Evolutionary conservation across 1,140 invertebrate species (phyloP), one percentile per base, ranked within the genome.

Genomic region (Anastrepha obliqua): DNA sequence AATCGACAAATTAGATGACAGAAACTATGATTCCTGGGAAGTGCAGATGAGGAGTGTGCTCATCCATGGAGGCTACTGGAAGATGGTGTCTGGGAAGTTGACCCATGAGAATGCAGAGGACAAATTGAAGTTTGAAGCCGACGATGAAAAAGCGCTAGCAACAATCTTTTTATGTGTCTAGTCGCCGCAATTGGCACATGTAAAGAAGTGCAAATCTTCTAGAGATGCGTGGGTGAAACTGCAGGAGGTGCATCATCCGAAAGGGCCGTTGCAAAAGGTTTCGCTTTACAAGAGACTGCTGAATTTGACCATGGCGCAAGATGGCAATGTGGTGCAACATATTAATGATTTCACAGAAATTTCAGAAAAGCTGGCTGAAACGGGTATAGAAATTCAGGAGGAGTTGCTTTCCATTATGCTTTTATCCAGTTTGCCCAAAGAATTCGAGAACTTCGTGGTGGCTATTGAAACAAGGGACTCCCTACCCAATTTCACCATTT

Each of bases 341-440:
- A 5, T 87, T 8, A 78, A 59, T n/a, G 29, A 59, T 47, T 78
- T 78, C 39, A 17, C 87, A 55, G 67, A 74, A 11, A 81, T 58
- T 42, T 58, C 74, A 3, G 87, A 89, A 70, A 85, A 89, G 74
- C 17, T 89, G 29, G 55, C 74, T 13, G 87, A 89, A 70, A 87
- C 85, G 11, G 87, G 65, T 11, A 62, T 89, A 7, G 59, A 58
- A 4, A 44, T 86, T 8, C 87, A 85, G 42, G 85, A 89, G 42
- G n/a, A n/a, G n/a, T n/a, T n/a, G n/a, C n/a, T n/a, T n/a, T n/a
- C n/a, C n/a, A n/a, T n/a, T n/a, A n/a, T n/a, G n/a, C n/a, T n/a
- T n/a, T n/a, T n/a, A n/a, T n/a, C n/a, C 87, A 88, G 60, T 13
- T 88, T 87, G 11, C 87, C 87, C 1, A 62, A 62, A 29, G 42